Evolutionary conservation across 2,113 vertebrate genomes (phyloP), one percentile per base, ranked within the genome.

Genomic region (Gasterosteus nipponicus): DNA sequence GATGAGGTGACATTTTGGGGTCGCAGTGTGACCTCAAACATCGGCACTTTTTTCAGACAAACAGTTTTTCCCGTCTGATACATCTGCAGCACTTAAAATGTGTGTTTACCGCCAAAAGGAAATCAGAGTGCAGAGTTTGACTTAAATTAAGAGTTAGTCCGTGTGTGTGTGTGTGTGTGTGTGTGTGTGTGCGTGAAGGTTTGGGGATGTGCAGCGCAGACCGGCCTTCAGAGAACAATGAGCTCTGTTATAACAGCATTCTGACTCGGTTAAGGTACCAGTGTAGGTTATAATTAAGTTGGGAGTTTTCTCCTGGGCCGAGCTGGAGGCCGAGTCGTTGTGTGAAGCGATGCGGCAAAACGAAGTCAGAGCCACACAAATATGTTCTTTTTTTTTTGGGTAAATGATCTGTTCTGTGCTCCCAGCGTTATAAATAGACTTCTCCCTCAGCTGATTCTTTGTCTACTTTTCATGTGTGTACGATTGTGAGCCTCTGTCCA

Each of bases 231-330:
- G 69, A 67, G 44, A 75, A 69, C 31, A 79, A 86, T 74, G 54
- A 56, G 29, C 81, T 74, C 54, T 51, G 73, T 12, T 84, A 60
- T 80, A 78, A 41, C 75, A 31, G 69, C 89, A 91, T 86, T 76
- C 81, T 88, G 80, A 85, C 80, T 90, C 64, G 73, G 87, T 92
- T 89, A 89, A 91, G 82, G 86, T 82, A 84, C 78, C 80, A 73
- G 59, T 42, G 38, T 77, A 87, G 73, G 87, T 80, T 87, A 62
- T 87, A 86, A 90, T 92, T 86, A 89, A 83, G 75, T 81, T 80
- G 78, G 68, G 74, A 87, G 74, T 82, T 82, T 82, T 87, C 78
- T 87, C 75, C 51, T 56, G 63, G 78, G 70, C 75, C 66, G 59
- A 73, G 74, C 73, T 81, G 82, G 70, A 66, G 59, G 80, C 80